phyloP scores from a whole-genome alignment of 2,797 vertebrate species.

The Heliangelus exortis region DNA sequence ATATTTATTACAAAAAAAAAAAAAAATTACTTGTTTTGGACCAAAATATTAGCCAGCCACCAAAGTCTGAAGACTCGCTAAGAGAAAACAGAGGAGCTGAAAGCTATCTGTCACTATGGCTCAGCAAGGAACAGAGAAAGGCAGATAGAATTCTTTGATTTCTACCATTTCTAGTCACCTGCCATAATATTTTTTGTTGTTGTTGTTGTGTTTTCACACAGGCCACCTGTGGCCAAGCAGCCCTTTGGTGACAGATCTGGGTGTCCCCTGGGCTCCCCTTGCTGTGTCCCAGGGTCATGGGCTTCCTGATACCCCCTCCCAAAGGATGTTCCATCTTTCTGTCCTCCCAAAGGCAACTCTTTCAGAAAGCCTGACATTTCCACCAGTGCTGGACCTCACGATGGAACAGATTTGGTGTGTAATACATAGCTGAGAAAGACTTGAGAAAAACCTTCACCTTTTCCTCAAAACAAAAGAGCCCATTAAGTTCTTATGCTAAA shows the following conservation, averaged over 20 bases:
- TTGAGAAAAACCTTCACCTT: background rate
- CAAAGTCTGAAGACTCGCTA: conserved; percentile 52
- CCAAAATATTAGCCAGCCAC: conserved; percentile 55
- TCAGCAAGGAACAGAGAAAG: background rate
- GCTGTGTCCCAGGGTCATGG: background rate
- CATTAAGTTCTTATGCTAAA: background rate
- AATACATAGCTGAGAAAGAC: background rate
- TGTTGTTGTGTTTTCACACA: background rate
- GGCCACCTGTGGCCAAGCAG: background rate
- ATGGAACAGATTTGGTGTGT: background rate
- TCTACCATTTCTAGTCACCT: background rate
- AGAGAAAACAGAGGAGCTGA: background rate
- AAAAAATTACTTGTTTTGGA: conserved; percentile 39
- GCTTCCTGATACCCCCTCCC: background rate
- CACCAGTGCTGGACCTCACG: background rate
- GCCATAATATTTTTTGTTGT: background rate
- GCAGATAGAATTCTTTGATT: background rate
- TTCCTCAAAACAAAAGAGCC: background rate
- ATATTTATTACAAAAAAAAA: conserved; percentile 38
- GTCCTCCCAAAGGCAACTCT: background rate
- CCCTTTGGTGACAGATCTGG: background rate
- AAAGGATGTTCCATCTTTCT: background rate
- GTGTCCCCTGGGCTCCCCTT: no score
- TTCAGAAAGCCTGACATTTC: background rate
- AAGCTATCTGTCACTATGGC: background rate